These are phyloP conservation scores for Xenus cinereus DNA, from an alignment of 2,113 vertebrate species.

Conservation along the genomic window DNA sequence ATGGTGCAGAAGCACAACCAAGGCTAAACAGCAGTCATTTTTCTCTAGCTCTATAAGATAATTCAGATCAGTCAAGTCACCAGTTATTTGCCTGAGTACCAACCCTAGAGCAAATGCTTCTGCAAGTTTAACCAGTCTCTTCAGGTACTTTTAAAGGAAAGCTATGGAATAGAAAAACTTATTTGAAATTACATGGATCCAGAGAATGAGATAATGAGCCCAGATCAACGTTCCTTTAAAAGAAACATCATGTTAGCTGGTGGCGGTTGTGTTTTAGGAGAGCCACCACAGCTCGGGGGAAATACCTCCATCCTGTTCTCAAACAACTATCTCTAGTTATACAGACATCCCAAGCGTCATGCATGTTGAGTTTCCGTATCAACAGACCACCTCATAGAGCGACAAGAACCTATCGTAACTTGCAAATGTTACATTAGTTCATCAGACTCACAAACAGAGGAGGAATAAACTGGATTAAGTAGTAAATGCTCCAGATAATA, in stretches of 20 bases:
- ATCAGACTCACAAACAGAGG: neutral
- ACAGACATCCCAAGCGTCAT: neutral
- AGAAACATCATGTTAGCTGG: neutral
- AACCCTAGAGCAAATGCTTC: neutral
- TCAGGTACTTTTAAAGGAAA: neutral
- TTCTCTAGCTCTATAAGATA: neutral
- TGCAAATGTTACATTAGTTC: neutral
- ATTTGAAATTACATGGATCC: neutral
- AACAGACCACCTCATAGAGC: neutral
- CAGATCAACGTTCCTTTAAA: neutral
- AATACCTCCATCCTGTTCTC: neutral
- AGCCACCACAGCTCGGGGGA: neutral
- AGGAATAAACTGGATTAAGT: slow-evolving; percentile 1
- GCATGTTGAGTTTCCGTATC: neutral
- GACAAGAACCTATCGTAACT: neutral
- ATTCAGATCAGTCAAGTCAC: neutral
- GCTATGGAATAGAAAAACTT: too few species aligned
- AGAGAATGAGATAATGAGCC: neutral
- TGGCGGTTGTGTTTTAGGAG: neutral
- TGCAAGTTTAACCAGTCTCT: neutral
- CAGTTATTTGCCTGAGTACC: neutral
- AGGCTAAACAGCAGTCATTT: neutral
- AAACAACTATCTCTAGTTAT: neutral
- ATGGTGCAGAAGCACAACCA: neutral
- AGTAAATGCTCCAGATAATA: neutral